Base-by-base conservation (phyloP, 2,888 invertebrate species). In the Glaucopsyche alexis region DNA sequence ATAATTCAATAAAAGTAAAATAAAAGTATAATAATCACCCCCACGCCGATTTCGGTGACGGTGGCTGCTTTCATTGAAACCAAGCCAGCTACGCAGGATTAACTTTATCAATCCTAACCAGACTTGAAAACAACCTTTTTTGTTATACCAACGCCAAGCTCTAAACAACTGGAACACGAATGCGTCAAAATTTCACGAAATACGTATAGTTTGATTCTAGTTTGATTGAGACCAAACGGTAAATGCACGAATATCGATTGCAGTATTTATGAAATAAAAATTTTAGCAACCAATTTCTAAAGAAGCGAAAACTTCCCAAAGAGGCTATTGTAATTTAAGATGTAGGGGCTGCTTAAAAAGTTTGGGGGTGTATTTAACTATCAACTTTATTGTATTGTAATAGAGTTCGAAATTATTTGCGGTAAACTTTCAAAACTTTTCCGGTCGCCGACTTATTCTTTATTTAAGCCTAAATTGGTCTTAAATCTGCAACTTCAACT, bases 251-350 rank as follows among this genome's bases (percentile, higher is more conserved):
- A 55, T 19, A 55, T 55, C 19, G 19, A 55, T 19, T 55, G 19
- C 55, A 19, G 19, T n/a, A 55, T 16, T 16, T n/a, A n/a, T n/a
- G 11, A 19, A 55, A 19, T 55, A n/a, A n/a, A n/a, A 55, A 55
- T 19, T 55, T 55, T 55, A 55, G 55, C 55, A 55, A 19, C 55
- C 55, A 55, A 55, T 55, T 55, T 55, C 7, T 55, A 55, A 16
- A 55, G 55, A n/a, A 55, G 55, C 55, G 19, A 55, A 55, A 55
- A 55, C 3, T 55, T 55, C 55, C 55, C 55, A 19, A 55, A 55
- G 55, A 55, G 55, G 55, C 55, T 55, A 55, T 55, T 55, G 55
- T 55, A 55, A 55, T 55, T 55, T 55, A 19, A 55, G 55, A 55
- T 19, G 55, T 55, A 55, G 55, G 19, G 55, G 55, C n/a, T 19